These are phyloP conservation scores for Solea senegalensis DNA, from an alignment of 2,113 vertebrate genomes.

Conservation along the genomic window DNA sequence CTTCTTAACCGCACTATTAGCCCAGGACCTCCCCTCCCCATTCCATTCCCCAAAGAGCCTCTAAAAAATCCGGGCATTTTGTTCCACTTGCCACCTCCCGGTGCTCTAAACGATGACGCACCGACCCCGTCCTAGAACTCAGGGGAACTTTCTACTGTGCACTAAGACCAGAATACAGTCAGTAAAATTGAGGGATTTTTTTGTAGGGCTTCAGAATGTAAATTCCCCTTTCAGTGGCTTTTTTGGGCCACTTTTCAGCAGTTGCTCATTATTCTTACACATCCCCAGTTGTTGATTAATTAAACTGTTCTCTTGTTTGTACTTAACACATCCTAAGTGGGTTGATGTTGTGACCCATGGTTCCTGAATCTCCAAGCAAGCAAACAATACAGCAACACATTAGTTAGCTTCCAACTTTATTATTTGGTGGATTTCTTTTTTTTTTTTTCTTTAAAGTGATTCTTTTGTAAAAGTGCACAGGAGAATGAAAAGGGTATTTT, in stretches of 20 bases:
- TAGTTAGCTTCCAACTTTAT: constrained; percentile 41
- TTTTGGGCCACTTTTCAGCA: constrained; percentile 29
- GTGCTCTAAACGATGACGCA: constrained; percentile 47
- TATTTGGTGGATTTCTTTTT: constrained; percentile 42
- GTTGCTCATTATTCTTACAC: constrained; percentile 13
- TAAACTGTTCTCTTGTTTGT: constrained; percentile 23
- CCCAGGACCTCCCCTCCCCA: constrained; percentile 47
- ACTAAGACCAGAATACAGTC: constrained; percentile 57
- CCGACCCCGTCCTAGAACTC: constrained; percentile 85
- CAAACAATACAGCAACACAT: constrained; percentile 40
- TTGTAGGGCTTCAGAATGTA: constrained; percentile 72
- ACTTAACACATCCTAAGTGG: constrained; percentile 41
- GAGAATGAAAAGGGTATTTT: constrained; percentile 67
- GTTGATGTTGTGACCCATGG: constrained; percentile 54
- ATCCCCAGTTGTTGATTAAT: constrained; percentile 32
- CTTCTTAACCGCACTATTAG: constrained; percentile 45
- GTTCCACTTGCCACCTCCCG: background rate
- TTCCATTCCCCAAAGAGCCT: constrained; percentile 56
- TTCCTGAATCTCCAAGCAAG: constrained; percentile 35
- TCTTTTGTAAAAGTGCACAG: constrained; percentile 68
- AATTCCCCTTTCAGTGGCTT: constrained; percentile 19
- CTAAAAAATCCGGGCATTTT: constrained; percentile 43
- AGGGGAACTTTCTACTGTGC: constrained; percentile 88
- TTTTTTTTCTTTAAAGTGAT: constrained; percentile 38
- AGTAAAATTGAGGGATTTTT: constrained; percentile 52